Base-by-base conservation (phyloP, 2,797 vertebrate species). In the Lophius americanus region DNA sequence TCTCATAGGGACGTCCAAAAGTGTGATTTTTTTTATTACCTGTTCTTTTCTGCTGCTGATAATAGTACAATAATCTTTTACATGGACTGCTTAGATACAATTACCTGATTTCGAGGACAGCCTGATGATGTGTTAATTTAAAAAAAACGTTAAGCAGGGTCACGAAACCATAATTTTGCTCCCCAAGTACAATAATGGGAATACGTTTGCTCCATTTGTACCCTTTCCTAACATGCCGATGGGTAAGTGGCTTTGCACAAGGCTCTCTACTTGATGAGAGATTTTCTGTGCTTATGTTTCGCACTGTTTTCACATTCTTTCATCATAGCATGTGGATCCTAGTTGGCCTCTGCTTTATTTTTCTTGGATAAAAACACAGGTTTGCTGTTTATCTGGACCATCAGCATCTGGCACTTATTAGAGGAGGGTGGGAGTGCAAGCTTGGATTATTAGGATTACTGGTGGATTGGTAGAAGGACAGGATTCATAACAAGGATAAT, bases 351-450 rank as follows among this genome's bases (percentile, higher is more conserved):
- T 64, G 76, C 81, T 91, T 91, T 92, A 90, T 91, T 92, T 89
- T 88, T 82, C 83, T 90, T 90, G 85, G 87, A 88, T 85, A 78
- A 85, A 88, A 84, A 91, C 88, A 87, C 86, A 89, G 86, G 86
- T 91, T 90, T 74, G 71, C 74, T 84, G 86, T 92, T 92, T 92
- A 91, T 92, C 89, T 78, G 81, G 68, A 58, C 86, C 76, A 89
- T 92, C 89, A 73, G 83, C 92, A 92, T 93, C 92, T 93, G 92
- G 89, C 84, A 79, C 78, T 85, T 86, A 92, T 92, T 92, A 92
- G 58, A 57, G 79, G 86, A 76, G 85, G 88, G 89, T 86, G 86
- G 85, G 78, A 86, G 89, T 0, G 53, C 83, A 82, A 63, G 83
- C 84, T 83, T 66, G 85, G 91, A 92, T 93, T 92, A 92, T 90